A percentile compares a stretch with the other conserved stretches of the same genome.
Evolutionary conservation across 2,113 vertebrate species (phyloP).

Genomic region (Rana temporaria): DNA sequence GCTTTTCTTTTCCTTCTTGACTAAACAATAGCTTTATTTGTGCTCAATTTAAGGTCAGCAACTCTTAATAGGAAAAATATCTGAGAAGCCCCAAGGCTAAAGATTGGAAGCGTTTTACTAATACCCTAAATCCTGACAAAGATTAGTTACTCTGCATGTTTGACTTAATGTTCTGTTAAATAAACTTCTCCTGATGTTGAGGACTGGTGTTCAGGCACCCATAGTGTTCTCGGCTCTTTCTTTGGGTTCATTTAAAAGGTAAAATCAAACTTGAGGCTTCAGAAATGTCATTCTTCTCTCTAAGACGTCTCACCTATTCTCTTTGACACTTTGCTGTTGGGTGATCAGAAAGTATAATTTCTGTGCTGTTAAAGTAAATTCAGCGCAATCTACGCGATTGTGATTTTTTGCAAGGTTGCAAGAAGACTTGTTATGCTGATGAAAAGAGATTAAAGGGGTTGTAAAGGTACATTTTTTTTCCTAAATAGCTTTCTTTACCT

Average conservation of each 20-base stretch:
- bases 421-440: no score
- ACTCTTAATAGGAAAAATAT: slow-evolving; percentile 42
- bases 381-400: no score
- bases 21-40: slow-evolving; percentile 53
- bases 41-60: slow-evolving; percentile 54
- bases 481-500: no score
- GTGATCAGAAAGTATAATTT: no score
- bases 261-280: slow-evolving; percentile 66
- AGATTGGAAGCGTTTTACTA: slow-evolving; percentile 60
- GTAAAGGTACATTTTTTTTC: no score
- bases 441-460: no score
- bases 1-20: slow-evolving; percentile 19
- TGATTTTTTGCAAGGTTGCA: no score
- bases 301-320: background rate
- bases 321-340: background rate
- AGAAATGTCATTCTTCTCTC: slow-evolving; percentile 64
- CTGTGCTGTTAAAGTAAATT: no score
- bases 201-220: slow-evolving; percentile 62
- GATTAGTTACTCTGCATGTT: slow-evolving; percentile 62
- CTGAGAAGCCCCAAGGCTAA: slow-evolving; percentile 55
- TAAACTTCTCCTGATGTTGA: slow-evolving; percentile 67
- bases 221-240: slow-evolving; percentile 71
- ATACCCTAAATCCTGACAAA: slow-evolving; percentile 60
- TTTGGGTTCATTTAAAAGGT: slow-evolving; percentile 60
- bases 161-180: slow-evolving; percentile 68